Evolutionary conservation across 1,140 invertebrate species (phyloP), one percentile per base, ranked within the genome.

Genomic region (Drosophila mojavensis): DNA sequence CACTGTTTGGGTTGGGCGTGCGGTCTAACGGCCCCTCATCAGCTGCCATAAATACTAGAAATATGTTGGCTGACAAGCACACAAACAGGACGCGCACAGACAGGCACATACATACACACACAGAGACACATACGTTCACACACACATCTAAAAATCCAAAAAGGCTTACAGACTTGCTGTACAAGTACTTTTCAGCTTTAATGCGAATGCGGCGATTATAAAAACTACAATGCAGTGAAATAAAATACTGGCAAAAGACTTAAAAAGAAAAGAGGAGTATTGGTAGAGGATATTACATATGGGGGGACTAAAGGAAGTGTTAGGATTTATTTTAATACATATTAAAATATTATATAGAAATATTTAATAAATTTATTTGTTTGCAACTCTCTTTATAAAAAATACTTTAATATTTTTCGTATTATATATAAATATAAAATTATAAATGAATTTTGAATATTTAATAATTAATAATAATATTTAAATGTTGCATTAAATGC

Each of bases 51-150:
- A 74, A 69, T 74, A 70, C 65, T 53, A 63, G 53, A 70, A 75
- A 70, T 75, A 75, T 75, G 66, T 70, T 75, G 53, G 26, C 72
- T 75, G 65, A 75, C 72, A 73, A 50, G 28, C 33, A 36, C 47
- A 62, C 66, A 62, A 6, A 41, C 58, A 54, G n/a, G n/a, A 54
- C 15, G 26, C 50, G 30, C 50, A 53, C 28, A 54, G 9, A 39
- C 45, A 43, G 26, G 5, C 26, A 30, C 20, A 63, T 17, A 17
- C 39, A 54, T 17, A 13, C 28, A 11, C n/a, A 47, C 15, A 53
- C 24, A 47, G 10, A 28, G 26, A 28, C 3, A 48, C n/a, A n/a
- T n/a, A n/a, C n/a, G n/a, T n/a, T 20, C 20, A 2, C 20, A 20
- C n/a, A 47, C 43, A 11, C 59, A 15, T 2, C 28, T 50, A 41